Percentiles rank a stretch among this genome's conserved stretches.
phyloP scores from a whole-genome alignment of 1,140 invertebrate genomes.

The Caerostris darwini region DNA sequence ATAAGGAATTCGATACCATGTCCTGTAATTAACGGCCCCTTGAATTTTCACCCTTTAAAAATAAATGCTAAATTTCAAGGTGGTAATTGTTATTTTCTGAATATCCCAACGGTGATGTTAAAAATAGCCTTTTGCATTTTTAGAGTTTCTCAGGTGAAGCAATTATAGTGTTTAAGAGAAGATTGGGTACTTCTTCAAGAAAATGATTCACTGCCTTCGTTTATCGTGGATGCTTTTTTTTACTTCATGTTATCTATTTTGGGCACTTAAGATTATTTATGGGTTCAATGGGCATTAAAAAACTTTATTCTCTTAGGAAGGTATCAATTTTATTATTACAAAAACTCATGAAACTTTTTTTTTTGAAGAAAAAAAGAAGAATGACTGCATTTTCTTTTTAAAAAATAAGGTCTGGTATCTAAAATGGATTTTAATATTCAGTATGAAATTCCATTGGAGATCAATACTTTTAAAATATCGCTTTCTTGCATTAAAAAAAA shows the following conservation, averaged over 20 bases:
- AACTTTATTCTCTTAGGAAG: neutral
- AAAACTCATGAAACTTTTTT: too few relatives aligned
- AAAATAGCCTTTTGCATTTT: slow-evolving; percentile 32
- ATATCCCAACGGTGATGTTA: neutral
- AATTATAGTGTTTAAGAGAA: neutral
- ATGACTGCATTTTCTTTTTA: too few relatives aligned
- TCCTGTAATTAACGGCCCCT: slow-evolving; percentile 20
- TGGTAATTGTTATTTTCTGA: slow-evolving; percentile 37
- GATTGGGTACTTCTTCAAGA: neutral
- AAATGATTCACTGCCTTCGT: too few relatives aligned
- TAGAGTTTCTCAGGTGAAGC: neutral
- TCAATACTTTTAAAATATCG: too few relatives aligned
- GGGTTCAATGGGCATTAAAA: neutral
- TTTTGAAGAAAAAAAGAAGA: too few relatives aligned
- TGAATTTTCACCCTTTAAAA: slow-evolving; percentile 23
- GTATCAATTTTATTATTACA: too few relatives aligned
- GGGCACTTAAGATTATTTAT: neutral
- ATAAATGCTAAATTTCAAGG: slow-evolving; percentile 23
- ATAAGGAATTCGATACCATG: slow-evolving; percentile 38
- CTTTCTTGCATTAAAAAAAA: too few relatives aligned
- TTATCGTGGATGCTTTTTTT: too few relatives aligned
- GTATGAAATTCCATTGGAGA: too few relatives aligned
- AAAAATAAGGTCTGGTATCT: too few relatives aligned
- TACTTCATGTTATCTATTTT: neutral
- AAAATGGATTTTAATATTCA: too few relatives aligned